A percentile compares a stretch with the other conserved stretches of the same genome.
Evolutionary conservation across 2,113 vertebrate genomes (phyloP).

Genomic region (Cheirogaleus medius): DNA sequence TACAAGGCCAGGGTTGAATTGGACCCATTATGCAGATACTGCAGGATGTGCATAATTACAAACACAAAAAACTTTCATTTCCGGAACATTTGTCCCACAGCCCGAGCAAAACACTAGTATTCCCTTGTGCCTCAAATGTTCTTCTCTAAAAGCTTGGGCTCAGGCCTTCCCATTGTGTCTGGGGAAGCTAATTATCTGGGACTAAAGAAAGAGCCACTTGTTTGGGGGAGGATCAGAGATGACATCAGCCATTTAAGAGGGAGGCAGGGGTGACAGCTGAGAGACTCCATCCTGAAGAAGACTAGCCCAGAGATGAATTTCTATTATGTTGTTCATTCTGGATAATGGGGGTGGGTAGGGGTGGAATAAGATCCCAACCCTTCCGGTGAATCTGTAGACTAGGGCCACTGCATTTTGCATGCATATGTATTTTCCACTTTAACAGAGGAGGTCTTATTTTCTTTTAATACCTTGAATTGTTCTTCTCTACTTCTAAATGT

Average conservation of each 20-base stretch:
- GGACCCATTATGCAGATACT: conserved; percentile 73
- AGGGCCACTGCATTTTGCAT: not conserved
- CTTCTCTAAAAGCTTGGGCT: conserved; percentile 50
- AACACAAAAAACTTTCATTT: conserved; percentile 53
- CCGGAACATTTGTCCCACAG: conserved; percentile 37
- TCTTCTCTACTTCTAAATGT: conserved; percentile 14
- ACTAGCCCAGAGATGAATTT: not conserved
- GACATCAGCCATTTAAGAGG: conserved; percentile 54
- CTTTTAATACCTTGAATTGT: conserved; percentile 58
- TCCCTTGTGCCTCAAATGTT: conserved; percentile 48
- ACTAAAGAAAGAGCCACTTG: conserved; percentile 73
- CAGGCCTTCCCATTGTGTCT: conserved; percentile 69
- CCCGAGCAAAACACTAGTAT: conserved; percentile 31
- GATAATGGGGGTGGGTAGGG: not conserved
- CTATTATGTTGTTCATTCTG: conserved; percentile 36
- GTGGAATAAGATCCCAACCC: not conserved
- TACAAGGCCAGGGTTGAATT: conserved; percentile 61
- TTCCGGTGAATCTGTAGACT: not conserved
- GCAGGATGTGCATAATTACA: conserved; percentile 72
- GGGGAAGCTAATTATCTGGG: conserved; percentile 58
- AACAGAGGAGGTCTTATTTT: conserved; percentile 49
- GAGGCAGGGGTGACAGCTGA: conserved; percentile 45
- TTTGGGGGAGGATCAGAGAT: conserved; percentile 54
- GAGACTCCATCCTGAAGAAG: not conserved
- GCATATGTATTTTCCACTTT: conserved; percentile 15